A percentile compares a stretch with the other conserved stretches of the same genome.
These are phyloP conservation scores for Hirundichthys speculiger DNA, from an alignment of 2,113 vertebrate species.

Conservation along the genomic window DNA sequence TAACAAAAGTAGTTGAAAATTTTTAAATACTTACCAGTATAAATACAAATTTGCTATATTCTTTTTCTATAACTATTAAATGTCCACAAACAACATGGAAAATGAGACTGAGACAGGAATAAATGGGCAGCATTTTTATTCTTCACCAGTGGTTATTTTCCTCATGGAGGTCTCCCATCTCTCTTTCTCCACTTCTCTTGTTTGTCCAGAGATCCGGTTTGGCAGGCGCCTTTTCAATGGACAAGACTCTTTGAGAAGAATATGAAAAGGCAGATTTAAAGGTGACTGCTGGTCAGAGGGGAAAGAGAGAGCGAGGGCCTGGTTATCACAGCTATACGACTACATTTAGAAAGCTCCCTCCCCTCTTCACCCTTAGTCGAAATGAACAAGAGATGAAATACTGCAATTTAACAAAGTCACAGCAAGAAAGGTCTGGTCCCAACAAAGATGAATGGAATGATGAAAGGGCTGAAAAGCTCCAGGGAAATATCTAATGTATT, in stretches of 20 bases:
- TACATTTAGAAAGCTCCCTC: constrained; percentile 67
- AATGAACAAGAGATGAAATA: constrained; percentile 91
- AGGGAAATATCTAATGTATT: constrained; percentile 63
- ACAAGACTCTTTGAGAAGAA: constrained; percentile 99
- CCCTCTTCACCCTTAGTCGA: constrained; percentile 68
- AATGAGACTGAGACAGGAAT: no score
- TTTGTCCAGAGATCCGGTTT: constrained; percentile 97
- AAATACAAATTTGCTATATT: background rate
- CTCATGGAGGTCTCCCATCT: constrained; percentile 90
- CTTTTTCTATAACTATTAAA: no score
- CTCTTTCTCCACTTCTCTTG: constrained; percentile 79
- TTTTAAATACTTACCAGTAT: background rate
- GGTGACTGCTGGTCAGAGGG: constrained; percentile 87
- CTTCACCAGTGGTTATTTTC: constrained; percentile 88
- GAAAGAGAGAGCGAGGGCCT: constrained; percentile 75
- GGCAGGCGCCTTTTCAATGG: constrained; percentile 95
- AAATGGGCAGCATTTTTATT: constrained; percentile 73
- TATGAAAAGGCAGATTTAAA: constrained; percentile 99
- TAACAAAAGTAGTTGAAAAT: no score
- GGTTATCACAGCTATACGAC: constrained; percentile 72
- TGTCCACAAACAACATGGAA: no score
- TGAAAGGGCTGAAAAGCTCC: constrained; percentile 55
- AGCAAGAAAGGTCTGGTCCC: constrained; percentile 61
- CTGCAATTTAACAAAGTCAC: constrained; percentile 72
- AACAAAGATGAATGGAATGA: constrained; percentile 60